Evolutionary conservation across 2,113 vertebrate species (phyloP).

Genomic region (Tapirus terrestris): DNA sequence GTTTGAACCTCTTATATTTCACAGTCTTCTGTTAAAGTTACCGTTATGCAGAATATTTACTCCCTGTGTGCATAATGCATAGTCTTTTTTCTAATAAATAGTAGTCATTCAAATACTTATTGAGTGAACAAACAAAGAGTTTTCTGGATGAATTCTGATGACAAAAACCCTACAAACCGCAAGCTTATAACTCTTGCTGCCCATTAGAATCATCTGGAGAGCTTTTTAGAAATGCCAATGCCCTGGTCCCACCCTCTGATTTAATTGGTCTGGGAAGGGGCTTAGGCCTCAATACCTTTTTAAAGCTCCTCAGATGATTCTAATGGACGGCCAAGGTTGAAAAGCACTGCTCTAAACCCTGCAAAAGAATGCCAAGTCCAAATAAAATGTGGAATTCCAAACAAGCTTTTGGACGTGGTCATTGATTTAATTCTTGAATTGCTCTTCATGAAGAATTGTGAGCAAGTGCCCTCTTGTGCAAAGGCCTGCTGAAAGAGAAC

Average conservation of each 20-base stretch:
- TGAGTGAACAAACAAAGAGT: not conserved
- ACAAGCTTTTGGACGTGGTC: conserved; percentile 50
- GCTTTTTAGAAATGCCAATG: not conserved
- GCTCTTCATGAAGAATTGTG: conserved; percentile 68
- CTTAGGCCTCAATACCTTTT: conserved; percentile 14
- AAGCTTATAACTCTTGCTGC: not conserved
- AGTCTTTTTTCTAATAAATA: not conserved
- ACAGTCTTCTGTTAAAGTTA: too few species aligned
- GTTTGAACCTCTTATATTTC: not conserved
- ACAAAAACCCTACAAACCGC: not conserved
- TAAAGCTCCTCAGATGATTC: conserved; percentile 29
- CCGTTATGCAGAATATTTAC: too few species aligned
- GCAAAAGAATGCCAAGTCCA: conserved; percentile 62
- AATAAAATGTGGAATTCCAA: conserved; percentile 67
- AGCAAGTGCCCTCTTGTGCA: conserved; percentile 71
- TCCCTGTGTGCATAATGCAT: not conserved
- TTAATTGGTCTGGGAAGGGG: conserved; percentile 58
- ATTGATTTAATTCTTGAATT: conserved; percentile 74
- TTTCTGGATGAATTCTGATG: conserved; percentile 1
- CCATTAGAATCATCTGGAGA: conserved; percentile 6
- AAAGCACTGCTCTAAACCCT: conserved; percentile 39
- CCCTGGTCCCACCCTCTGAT: not conserved
- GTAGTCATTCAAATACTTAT: conserved; percentile 37
- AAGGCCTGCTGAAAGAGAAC: conserved; percentile 66
- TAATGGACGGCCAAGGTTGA: conserved; percentile 52